Evolutionary conservation across 2,113 vertebrate species (phyloP).

Genomic region (Hippocampus mohnikei): DNA sequence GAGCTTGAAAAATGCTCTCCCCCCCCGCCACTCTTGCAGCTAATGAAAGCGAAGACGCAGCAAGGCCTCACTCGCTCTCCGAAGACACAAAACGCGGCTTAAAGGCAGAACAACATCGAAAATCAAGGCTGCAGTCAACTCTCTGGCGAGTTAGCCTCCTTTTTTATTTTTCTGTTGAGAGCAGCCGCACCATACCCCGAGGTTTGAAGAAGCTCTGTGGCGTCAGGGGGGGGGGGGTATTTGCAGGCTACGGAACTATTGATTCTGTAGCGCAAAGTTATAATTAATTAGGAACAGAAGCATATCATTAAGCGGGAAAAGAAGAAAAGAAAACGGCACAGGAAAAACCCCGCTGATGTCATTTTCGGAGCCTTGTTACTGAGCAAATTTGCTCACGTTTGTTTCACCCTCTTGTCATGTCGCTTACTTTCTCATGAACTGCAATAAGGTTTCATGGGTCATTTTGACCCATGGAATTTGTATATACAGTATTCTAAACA

Average conservation of each 20-base stretch:
- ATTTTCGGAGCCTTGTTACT: conserved; percentile 22
- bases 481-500: too few relatives aligned
- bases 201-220: conserved; percentile 3
- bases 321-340: conserved; percentile 3
- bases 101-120: conserved; percentile 7
- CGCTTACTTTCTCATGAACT: neutral
- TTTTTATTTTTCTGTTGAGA: conserved; percentile 2
- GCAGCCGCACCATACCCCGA: neutral
- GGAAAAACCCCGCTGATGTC: conserved; percentile 19
- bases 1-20: neutral
- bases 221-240: neutral
- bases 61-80: neutral
- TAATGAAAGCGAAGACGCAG: neutral
- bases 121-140: conserved; percentile 10
- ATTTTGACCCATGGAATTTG: neutral
- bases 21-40: neutral
- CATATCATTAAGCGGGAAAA: conserved; percentile 25
- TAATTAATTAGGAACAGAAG: conserved; percentile 26
- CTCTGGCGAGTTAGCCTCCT: conserved; percentile 1
- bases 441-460: neutral
- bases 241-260: neutral
- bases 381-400: neutral
- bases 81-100: neutral
- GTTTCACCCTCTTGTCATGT: neutral
- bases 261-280: neutral